phyloP scores from a whole-genome alignment of 2,797 vertebrate species.

The Ptychobarbus kaznakovi region DNA sequence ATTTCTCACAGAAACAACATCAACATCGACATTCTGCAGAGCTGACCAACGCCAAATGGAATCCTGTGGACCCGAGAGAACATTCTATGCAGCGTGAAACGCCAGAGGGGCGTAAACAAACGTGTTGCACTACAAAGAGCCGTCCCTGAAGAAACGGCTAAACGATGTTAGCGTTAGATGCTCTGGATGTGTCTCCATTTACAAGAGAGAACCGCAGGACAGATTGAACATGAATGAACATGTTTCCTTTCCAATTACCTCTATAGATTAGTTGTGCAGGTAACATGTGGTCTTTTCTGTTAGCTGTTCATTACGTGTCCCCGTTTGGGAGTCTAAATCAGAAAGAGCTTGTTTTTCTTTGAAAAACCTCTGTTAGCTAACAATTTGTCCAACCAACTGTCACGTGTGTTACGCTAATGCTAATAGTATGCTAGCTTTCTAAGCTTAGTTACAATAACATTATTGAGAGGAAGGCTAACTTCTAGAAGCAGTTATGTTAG shows the following conservation, averaged over 20 bases:
- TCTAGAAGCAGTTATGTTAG: background rate
- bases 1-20: conserved; percentile 31
- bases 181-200: conserved; percentile 9
- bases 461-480: background rate
- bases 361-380: background rate
- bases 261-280: conserved; percentile 14
- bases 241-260: conserved; percentile 4
- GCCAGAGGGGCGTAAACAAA: conserved; percentile 42
- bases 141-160: conserved; percentile 24
- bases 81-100: conserved; percentile 35
- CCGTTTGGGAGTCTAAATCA: background rate
- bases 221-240: conserved; percentile 12
- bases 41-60: conserved; percentile 34
- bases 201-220: background rate
- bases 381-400: background rate
- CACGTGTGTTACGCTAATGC: background rate
- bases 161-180: conserved; percentile 20
- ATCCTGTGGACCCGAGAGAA: conserved; percentile 39
- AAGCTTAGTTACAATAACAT: background rate
- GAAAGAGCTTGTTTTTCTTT: background rate
- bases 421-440: background rate
- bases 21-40: conserved; percentile 21
- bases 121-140: conserved; percentile 29
- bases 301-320: conserved; percentile 1
- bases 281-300: background rate